Evolutionary conservation across 2,113 vertebrate species (phyloP).

Genomic region (Phasianus colchicus): DNA sequence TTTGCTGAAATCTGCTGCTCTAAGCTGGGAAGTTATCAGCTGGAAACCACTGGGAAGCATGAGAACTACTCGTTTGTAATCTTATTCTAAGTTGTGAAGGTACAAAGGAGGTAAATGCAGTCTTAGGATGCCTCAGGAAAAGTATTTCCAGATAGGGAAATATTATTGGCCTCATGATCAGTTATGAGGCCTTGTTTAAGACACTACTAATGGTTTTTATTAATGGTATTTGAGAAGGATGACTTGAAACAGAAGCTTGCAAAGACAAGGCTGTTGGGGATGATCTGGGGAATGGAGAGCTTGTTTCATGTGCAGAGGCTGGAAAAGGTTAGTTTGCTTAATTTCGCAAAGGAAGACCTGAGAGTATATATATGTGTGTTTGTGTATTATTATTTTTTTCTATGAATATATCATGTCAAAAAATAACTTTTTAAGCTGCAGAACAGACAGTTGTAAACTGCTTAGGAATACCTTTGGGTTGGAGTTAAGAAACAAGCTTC

Average conservation of each 20-base stretch:
- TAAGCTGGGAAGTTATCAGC: neutral
- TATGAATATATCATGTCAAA: neutral
- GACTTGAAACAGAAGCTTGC: neutral
- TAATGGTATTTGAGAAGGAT: neutral
- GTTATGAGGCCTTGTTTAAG: neutral
- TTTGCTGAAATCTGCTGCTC: neutral
- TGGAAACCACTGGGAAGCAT: neutral
- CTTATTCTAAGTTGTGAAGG: neutral
- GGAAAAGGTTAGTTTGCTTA: neutral
- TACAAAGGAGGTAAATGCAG: neutral
- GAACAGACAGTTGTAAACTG: neutral
- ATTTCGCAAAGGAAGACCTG: neutral
- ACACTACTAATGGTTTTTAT: neutral
- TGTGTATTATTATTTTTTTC: neutral
- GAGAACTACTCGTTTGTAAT: neutral
- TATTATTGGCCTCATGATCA: neutral
- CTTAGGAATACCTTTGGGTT: neutral
- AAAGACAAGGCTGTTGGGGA: neutral
- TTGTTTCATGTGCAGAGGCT: neutral
- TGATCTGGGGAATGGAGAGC: neutral
- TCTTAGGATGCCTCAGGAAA: neutral
- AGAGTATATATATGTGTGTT: neutral
- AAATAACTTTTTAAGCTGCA: neutral
- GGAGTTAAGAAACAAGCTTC: neutral
- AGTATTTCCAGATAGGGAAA: neutral